Percentiles rank a stretch among this genome's conserved stretches.
Conservation (phyloP, 2,113 vertebrate genomes). For the Neolamprologus kungweensis region DNA sequence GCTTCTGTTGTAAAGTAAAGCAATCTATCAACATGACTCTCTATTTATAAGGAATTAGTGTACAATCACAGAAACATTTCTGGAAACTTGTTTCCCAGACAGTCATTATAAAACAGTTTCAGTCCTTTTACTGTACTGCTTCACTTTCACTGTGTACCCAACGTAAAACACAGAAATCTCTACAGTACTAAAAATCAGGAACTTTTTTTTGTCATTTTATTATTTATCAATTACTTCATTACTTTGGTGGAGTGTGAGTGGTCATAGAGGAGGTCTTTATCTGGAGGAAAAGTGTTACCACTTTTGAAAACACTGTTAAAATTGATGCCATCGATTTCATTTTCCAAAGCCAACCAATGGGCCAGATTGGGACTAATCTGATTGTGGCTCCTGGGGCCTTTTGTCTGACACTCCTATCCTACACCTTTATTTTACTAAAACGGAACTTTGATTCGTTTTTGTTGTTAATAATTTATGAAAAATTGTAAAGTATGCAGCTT, state of each 20-base stretch:
- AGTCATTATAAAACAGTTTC: rapidly evolving
- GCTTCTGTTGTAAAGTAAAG: background rate
- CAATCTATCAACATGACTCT: background rate
- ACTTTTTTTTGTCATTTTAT: background rate
- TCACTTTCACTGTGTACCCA: background rate
- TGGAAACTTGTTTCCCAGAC: background rate
- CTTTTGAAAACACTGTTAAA: background rate
- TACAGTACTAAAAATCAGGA: rapidly evolving
- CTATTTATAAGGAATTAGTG: background rate
- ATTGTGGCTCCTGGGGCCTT: background rate
- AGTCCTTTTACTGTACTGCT: background rate
- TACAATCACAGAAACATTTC: background rate
- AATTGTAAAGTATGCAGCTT: background rate
- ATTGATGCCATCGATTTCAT: background rate
- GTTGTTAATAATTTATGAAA: background rate
- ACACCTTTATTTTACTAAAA: background rate
- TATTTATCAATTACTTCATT: background rate
- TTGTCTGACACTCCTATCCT: rapidly evolving
- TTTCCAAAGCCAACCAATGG: background rate
- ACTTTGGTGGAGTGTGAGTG: background rate
- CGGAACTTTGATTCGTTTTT: rapidly evolving
- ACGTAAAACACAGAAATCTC: background rate
- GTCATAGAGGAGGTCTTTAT: background rate
- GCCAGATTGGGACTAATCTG: rapidly evolving
- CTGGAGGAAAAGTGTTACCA: background rate